phyloP scores from a whole-genome alignment of 2,888 invertebrate species.

The Tanytarsus gracilentus region DNA sequence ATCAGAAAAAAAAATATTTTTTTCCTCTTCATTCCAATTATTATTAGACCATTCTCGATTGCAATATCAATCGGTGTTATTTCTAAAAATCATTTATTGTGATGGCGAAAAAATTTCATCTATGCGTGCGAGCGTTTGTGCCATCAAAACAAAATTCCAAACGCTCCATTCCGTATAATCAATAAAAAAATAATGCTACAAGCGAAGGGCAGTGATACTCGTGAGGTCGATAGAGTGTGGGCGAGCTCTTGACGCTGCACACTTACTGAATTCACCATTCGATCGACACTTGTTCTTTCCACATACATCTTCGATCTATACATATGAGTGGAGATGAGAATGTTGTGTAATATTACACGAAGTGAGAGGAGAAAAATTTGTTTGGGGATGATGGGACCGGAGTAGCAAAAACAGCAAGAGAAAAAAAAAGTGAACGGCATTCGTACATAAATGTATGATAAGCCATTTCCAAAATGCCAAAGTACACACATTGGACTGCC shows the following conservation, averaged over 20 bases:
- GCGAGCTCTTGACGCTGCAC: too few species aligned
- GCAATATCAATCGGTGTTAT: too few species aligned
- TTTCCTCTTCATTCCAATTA: neutral
- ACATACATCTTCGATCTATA: neutral
- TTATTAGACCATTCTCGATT: neutral
- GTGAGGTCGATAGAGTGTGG: neutral
- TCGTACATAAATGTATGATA: slow-evolving; percentile 12
- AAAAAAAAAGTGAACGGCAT: neutral
- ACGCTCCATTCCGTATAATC: neutral
- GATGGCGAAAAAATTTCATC: neutral
- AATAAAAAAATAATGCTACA: slow-evolving; percentile 11
- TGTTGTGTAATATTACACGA: neutral
- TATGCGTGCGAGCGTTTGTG: neutral
- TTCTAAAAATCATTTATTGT: neutral
- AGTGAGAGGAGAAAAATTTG: slow-evolving; percentile 19
- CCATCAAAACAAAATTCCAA: neutral
- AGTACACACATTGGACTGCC: neutral
- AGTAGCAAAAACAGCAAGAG: neutral
- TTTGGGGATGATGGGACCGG: slow-evolving; percentile 22
- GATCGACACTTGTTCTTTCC: slow-evolving; percentile 6
- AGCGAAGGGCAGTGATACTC: neutral
- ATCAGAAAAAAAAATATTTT: neutral
- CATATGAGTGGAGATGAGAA: neutral
- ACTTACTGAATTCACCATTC: too few species aligned
- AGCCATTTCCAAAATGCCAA: slow-evolving; percentile 1